phyloP scores from a whole-genome alignment of 2,797 vertebrate genomes.

The Paramormyrops hopkinsi region DNA sequence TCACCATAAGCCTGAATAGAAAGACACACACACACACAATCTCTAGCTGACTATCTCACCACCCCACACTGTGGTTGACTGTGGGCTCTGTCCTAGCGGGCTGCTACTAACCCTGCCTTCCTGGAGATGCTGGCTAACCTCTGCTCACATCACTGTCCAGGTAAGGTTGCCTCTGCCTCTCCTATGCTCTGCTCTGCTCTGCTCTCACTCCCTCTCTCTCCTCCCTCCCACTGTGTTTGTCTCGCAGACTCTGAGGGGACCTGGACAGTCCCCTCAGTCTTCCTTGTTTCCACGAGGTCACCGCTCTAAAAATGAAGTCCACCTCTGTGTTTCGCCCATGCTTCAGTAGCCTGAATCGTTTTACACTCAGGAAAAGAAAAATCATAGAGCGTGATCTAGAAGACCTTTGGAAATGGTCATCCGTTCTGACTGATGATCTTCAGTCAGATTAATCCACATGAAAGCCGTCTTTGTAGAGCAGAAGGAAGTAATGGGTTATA shows the following conservation, averaged over 20 bases:
- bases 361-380: neutral
- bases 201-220: slow-evolving; percentile 37
- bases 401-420: neutral
- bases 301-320: neutral
- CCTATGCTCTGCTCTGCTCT: slow-evolving; percentile 40
- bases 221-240: slow-evolving; percentile 15
- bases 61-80: slow-evolving; percentile 1
- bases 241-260: slow-evolving; percentile 4
- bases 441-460: neutral
- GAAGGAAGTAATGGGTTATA: neutral
- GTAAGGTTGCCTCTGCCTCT: slow-evolving; percentile 60
- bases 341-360: slow-evolving; percentile 7
- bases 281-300: slow-evolving; percentile 57
- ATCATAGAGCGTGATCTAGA: neutral
- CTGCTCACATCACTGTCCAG: slow-evolving; percentile 52
- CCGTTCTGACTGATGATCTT: neutral
- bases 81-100: slow-evolving; percentile 23
- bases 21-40: neutral
- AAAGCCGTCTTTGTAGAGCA: neutral
- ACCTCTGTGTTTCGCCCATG: slow-evolving; percentile 13
- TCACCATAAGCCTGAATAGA: neutral
- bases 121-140: slow-evolving; percentile 54
- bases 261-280: slow-evolving; percentile 23
- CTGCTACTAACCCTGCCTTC: slow-evolving; percentile 55
- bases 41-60: neutral